Evolutionary conservation across 2,888 invertebrate genomes (phyloP).

Genomic region (Ormyrus rosae): DNA sequence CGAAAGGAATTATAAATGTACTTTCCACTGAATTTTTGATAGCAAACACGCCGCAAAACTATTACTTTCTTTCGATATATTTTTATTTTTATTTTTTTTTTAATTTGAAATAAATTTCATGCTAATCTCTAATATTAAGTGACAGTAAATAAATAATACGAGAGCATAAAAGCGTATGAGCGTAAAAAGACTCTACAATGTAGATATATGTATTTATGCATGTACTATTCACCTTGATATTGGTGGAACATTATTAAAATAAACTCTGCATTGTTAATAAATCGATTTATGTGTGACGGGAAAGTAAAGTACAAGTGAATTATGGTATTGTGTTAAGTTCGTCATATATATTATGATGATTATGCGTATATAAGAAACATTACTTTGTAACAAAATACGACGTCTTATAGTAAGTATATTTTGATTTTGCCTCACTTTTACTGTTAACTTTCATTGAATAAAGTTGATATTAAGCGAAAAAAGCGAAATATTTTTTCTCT

Average conservation of each 20-base stretch:
- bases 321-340: constrained; percentile 18
- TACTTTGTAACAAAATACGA: constrained; percentile 24
- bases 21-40: no score
- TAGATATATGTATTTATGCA: constrained; percentile 37
- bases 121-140: neutral
- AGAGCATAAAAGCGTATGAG: neutral
- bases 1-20: no score
- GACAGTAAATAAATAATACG: neutral
- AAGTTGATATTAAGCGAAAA: constrained; percentile 16
- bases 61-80: neutral
- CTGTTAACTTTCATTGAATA: constrained; percentile 15
- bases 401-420: constrained; percentile 1
- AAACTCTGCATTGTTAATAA: constrained; percentile 48
- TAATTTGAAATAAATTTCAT: neutral
- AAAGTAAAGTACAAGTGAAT: constrained; percentile 43
- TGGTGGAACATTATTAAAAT: constrained; percentile 26
- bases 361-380: constrained; percentile 10
- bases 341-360: constrained; percentile 29
- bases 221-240: constrained; percentile 31
- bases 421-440: constrained; percentile 24
- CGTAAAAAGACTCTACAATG: constrained; percentile 26
- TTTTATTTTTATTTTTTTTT: constrained; percentile 1
- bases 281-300: constrained; percentile 41
- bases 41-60: no score
- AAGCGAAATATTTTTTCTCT: neutral